Evolutionary conservation across 2,888 invertebrate species (phyloP), one percentile per base, ranked within the genome.

Genomic region (Leptinotarsa peninsularis): DNA sequence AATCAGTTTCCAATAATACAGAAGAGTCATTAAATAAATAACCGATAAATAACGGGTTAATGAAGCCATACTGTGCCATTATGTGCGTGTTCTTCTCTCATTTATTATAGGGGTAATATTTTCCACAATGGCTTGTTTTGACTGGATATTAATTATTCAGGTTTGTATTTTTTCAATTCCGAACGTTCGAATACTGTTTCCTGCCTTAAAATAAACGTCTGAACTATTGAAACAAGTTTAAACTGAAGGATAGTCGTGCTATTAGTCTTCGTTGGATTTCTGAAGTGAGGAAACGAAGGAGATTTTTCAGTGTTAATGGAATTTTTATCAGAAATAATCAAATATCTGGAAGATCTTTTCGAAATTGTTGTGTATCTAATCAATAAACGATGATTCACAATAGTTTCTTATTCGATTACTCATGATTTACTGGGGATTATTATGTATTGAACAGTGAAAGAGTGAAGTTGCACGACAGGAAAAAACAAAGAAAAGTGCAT

Each of bases 11-110:
- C 75, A 78, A 78, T 79, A 81, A 78, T 78, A 77, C 68, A 72
- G 76, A 73, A 76, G 76, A 74, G 79, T 78, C 79, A 80, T 82
- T 82, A 82, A 81, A 81, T 78, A 79, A 81, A 76, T 79, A 77
- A 79, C 76, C 79, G 74, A 81, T 81, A 81, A 82, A 82, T 80
- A 81, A 79, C 79, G 76, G 75, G 76, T 78, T 81, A 82, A 82
- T 81, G 79, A 82, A 82, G 82, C 80, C 78, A 77, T 79, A 76
- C 78, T 77, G 78, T 78, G 79, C 78, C 75, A 77, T 74, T 76
- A 77, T 76, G 72, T 79, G 79, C 79, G 76, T 79, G 79, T 77
- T 77, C 73, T 77, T 77, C 71, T 70, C 73, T 63, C 80, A 78
- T 78, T 78, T 75, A 78, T 79, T 78, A 79, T 75, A 66, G 67